Evolutionary conservation across 2,888 invertebrate species (phyloP), one percentile per base, ranked within the genome.

Genomic region (Chymomyza procnemis): DNA sequence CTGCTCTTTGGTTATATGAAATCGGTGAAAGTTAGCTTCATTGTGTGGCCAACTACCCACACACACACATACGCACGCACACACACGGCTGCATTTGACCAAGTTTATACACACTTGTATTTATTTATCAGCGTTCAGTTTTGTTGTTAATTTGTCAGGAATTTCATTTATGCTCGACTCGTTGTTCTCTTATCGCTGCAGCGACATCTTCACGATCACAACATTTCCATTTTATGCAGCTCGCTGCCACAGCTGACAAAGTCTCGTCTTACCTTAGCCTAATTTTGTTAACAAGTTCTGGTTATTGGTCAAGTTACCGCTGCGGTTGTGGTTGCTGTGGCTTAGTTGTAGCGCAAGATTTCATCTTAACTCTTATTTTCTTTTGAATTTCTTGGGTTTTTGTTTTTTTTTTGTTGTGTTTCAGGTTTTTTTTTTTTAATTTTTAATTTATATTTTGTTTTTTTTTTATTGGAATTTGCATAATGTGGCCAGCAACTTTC

Each of bases 11-110:
- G 65, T 79, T 41, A 80, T 79, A 73, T 79, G 79, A 87, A 87
- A 87, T 80, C 78, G 86, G 86, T 85, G 86, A 87, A 87, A 87
- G 86, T 87, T 85, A 77, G 46, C 79, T 79, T 82, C 68, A 84
- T 82, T 82, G 84, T 84, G 69, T 73, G 46, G 62, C 58, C 26
- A 68, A 60, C 74, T 78, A 83, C 71, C 81, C 76, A 86, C 79
- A 70, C 86, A 70, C 67, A 68, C 19, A 52, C 57, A 67, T n/a
- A n/a, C 63, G 73, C 64, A 73, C 18, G 21, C 64, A 58, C 30
- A 64, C 59, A 66, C 18, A 18, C 59, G 2, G 48, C 54, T 63
- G 50, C 21, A 62, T 69, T 64, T 58, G 54, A 50, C 47, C 47
- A 16, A 1, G 59, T 47, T 9, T 30, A 72, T 74, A 69, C 74